Conservation (phyloP, 2,797 vertebrate species). For the Scarus forsteni region DNA sequence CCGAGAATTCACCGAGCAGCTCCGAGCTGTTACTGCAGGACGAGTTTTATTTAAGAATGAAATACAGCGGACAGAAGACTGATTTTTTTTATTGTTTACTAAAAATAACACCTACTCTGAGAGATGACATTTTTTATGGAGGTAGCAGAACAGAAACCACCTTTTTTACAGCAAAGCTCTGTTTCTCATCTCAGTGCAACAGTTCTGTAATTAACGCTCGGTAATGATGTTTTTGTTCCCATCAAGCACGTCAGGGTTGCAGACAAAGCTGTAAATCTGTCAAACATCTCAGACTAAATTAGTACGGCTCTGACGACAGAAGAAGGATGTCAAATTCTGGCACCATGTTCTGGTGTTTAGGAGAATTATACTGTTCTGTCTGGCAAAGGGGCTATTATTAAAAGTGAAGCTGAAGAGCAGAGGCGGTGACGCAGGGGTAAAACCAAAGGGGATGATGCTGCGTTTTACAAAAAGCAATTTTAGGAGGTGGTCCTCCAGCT, state of each 20-base stretch:
- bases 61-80: background rate
- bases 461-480: background rate
- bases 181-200: background rate
- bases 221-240: background rate
- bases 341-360: constrained; percentile 10
- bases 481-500: background rate
- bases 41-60: background rate
- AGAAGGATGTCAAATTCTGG: constrained; percentile 27
- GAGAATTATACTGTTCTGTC: background rate
- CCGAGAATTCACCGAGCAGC: background rate
- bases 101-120: background rate
- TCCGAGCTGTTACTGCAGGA: constrained; percentile 5
- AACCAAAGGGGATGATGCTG: constrained; percentile 25
- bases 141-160: background rate
- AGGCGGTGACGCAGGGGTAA: constrained; percentile 5
- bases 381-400: constrained; percentile 23
- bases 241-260: background rate
- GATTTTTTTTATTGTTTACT: background rate
- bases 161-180: background rate
- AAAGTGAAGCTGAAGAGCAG: constrained; percentile 18
- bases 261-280: constrained; percentile 1
- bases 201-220: background rate
- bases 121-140: background rate
- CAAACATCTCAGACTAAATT: background rate
- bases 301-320: constrained; percentile 7